phyloP scores from a whole-genome alignment of 2,888 invertebrate genomes.

The Helobdella robusta region DNA sequence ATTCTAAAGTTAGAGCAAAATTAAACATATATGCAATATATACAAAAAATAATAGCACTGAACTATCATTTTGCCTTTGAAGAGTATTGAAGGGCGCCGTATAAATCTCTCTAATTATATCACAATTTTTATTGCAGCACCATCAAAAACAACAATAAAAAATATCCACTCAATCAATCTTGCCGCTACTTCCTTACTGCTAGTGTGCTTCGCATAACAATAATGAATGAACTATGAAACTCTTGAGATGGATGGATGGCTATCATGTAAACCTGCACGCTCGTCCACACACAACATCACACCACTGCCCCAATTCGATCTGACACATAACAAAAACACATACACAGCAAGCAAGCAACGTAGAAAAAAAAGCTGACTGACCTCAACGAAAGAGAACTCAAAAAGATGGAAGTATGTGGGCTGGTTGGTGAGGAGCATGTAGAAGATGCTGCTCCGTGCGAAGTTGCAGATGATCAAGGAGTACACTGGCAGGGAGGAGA shows the following conservation, averaged over 20 bases:
- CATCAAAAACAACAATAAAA: no score
- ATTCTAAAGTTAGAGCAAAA: constrained; percentile 37
- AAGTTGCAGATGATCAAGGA: constrained; percentile 45
- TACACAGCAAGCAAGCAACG: background rate
- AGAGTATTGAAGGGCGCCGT: no score
- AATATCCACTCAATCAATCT: no score
- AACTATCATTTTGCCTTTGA: background rate
- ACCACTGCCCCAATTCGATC: no score
- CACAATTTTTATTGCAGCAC: no score
- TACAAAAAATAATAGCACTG: background rate
- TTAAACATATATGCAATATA: background rate
- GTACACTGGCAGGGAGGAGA: constrained; percentile 43
- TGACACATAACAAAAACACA: background rate
- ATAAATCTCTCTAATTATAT: no score
- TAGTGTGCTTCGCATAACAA: no score
- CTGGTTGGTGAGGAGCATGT: constrained; percentile 46
- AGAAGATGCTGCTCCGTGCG: constrained; percentile 44
- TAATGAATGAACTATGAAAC: no score
- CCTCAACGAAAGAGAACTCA: constrained; percentile 44
- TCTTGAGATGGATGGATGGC: no score
- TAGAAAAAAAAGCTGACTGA: constrained; percentile 29
- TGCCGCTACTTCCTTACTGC: no score
- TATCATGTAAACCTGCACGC: no score
- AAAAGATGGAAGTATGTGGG: constrained; percentile 45
- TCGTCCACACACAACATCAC: no score